Evolutionary conservation across 2,888 invertebrate genomes (phyloP), one percentile per base, ranked within the genome.

Genomic region (Meliscaeva auricollis): DNA sequence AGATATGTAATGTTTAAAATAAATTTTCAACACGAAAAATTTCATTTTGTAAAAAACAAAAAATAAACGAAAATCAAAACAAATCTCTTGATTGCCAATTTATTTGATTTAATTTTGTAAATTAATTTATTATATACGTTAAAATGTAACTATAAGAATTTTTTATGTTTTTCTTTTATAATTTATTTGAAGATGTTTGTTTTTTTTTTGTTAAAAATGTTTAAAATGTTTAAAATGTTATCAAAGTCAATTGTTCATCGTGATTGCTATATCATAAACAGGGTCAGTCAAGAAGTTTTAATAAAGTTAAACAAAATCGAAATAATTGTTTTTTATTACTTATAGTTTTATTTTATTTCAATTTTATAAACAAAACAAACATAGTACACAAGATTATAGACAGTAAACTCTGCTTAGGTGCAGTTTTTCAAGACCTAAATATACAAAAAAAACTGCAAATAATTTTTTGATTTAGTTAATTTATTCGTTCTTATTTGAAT

Each of bases 31-130:
- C 22, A 3, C 38, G 8, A 60, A 41, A n/a, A n/a, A 9, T 69
- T 54, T 81, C 15, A 70, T 70, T 75, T 74, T 84, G 56, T 72
- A 66, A 35, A 64, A 79, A 60, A 3, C 8, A 30, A 72, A 68
- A 76, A 26, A 26, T 26, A 26, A 26, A 26, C 32, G 41, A 52
- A 26, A 30, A 30, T 3, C 26, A 6, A 13, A 38, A 68, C 17
- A 20, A 52, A 13, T 84, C 84, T 80, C 84, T 80, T 72, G 46
- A 64, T 80, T 84, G 84, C 84, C 84, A 84, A 84, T 84, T 80
- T 64, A 17, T 35, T 32, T 17, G 32, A 15, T 13, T 64, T 46
- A 13, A 26, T 26, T 48, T 48, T 66, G 48, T 66, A 66, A 35
- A 48, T 50, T 22, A 66, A 35, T n/a, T 17, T 0, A 35, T 1